Conservation (phyloP, 2,888 invertebrate species). For the Eupithecia vulgata region DNA sequence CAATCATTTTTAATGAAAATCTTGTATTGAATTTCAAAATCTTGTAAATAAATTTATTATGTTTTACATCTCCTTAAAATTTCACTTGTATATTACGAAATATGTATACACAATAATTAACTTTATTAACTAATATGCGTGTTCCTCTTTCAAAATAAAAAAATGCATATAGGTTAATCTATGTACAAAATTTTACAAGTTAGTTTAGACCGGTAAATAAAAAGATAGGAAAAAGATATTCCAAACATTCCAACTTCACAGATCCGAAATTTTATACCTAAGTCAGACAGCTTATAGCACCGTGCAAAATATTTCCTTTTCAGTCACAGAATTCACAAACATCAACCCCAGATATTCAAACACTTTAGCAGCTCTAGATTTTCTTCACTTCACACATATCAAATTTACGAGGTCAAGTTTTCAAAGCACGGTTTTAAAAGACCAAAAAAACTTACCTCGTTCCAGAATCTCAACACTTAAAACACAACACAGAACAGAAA, state of each 20-base stretch:
- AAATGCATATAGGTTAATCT: background rate
- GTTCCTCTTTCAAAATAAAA: background rate
- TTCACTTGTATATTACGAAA: background rate
- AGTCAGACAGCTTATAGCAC: background rate
- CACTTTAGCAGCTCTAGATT: constrained; percentile 28
- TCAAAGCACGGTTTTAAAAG: constrained; percentile 25
- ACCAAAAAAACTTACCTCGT: constrained; percentile 26
- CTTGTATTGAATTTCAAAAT: background rate
- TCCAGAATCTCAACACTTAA: constrained; percentile 19
- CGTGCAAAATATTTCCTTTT: background rate
- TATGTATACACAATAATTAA: background rate
- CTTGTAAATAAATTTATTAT: background rate
- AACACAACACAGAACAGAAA: constrained; percentile 26
- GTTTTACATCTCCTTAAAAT: background rate
- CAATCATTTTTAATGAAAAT: background rate
- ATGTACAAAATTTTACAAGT: background rate
- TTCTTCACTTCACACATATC: constrained; percentile 28
- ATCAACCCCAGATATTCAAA: constrained; percentile 15
- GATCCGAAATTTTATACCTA: background rate
- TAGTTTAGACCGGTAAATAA: background rate
- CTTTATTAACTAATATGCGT: background rate
- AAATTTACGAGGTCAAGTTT: constrained; percentile 35
- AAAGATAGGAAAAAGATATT: background rate
- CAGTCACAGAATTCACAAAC: background rate
- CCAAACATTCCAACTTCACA: background rate